These are phyloP conservation scores for Siderastrea siderea DNA, from an alignment of 92 coral and sea anemone genomes.

Conservation along the genomic window DNA sequence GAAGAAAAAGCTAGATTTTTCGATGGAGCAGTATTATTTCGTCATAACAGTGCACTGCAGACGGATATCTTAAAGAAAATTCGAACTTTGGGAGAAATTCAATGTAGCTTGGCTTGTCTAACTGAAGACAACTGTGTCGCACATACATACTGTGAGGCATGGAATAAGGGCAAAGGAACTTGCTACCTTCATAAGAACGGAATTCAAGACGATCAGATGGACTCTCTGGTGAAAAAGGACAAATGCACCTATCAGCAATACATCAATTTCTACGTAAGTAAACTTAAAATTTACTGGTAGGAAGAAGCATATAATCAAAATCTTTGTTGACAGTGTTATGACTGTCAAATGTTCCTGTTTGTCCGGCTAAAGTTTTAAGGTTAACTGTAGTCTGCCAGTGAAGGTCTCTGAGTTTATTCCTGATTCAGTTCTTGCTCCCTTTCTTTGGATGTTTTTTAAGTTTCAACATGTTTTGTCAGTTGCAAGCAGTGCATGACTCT, in stretches of 20 bases:
- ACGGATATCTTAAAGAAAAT: slow-evolving; percentile 4
- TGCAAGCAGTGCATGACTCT: no score
- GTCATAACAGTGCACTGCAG: slow-evolving; percentile 18
- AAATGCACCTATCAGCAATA: slow-evolving; percentile 73
- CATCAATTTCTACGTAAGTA: slow-evolving; percentile 60
- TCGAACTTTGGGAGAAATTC: slow-evolving; percentile 3
- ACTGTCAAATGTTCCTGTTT: no score
- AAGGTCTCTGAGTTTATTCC: no score
- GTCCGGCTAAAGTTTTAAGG: no score
- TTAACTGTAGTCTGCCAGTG: no score
- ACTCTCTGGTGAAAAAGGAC: slow-evolving; percentile 25
- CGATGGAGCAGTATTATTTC: slow-evolving; percentile 14
- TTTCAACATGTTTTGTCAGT: no score
- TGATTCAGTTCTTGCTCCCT: no score
- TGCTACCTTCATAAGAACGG: slow-evolving; percentile 66
- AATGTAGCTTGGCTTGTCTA: slow-evolving; percentile 57
- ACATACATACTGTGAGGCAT: slow-evolving; percentile 36
- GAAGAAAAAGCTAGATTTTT: not conserved
- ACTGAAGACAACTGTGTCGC: slow-evolving; percentile 52
- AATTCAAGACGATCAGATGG: slow-evolving; percentile 19
- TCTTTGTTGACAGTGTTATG: not conserved
- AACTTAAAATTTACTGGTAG: not conserved
- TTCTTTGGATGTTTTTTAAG: no score
- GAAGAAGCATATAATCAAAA: not conserved
- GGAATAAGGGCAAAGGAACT: slow-evolving; percentile 8